Conservation (phyloP, 2,888 invertebrate genomes). For the Cephus runcator region DNA sequence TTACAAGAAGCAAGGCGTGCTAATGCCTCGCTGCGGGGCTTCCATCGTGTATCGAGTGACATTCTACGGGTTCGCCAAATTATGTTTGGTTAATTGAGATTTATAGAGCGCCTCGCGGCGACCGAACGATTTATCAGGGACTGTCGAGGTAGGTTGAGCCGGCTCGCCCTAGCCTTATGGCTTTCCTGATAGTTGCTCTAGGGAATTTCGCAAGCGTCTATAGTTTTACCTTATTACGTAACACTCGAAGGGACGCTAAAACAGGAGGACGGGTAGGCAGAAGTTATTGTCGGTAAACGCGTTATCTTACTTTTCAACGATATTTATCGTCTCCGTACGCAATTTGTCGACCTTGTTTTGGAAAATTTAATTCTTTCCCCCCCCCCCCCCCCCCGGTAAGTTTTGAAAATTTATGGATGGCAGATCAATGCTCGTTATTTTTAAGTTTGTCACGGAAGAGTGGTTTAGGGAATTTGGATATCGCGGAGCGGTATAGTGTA, state of each 20-base stretch:
- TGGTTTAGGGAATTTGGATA: not conserved
- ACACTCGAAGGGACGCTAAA: not conserved
- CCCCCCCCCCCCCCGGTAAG: no score
- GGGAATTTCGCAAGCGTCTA: not conserved
- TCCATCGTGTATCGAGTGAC: conserved; percentile 52
- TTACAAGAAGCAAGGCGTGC: conserved; percentile 19
- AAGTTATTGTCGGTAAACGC: not conserved
- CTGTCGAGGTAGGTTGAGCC: not conserved
- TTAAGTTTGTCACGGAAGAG: not conserved
- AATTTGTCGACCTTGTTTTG: no score
- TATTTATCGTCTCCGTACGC: no score
- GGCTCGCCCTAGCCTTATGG: not conserved
- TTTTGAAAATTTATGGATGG: accelerated
- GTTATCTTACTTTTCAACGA: not conserved
- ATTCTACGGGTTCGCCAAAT: conserved; percentile 55
- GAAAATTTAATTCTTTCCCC: no score
- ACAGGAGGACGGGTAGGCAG: not conserved
- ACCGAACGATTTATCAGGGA: not conserved
- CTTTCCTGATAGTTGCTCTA: no score
- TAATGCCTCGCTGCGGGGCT: conserved; percentile 46
- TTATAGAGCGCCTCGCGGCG: conserved; percentile 13
- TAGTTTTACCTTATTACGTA: not conserved
- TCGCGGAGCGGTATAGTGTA: not conserved
- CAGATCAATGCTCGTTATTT: not conserved
- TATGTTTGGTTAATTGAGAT: conserved; percentile 49